phyloP scores from a whole-genome alignment of 92 coral and sea anemone genomes.

The Anthopleura xanthogrammica region DNA sequence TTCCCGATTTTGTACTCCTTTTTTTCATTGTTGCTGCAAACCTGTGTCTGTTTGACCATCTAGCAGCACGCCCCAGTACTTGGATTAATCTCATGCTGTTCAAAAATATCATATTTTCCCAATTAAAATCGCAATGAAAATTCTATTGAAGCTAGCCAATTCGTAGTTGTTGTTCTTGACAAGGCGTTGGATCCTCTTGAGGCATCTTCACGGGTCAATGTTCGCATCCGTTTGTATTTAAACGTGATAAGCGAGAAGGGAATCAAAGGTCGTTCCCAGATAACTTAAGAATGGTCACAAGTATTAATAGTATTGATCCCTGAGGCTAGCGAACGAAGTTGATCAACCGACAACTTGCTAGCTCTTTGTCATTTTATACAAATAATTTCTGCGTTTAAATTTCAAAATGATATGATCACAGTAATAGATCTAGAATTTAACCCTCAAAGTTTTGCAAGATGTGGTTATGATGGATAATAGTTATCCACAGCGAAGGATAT shows the following conservation, averaged over 20 bases:
- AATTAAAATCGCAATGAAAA: background rate
- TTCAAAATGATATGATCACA: background rate
- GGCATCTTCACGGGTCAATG: background rate
- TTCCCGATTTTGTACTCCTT: background rate
- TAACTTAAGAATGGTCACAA: background rate
- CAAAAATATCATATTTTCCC: background rate
- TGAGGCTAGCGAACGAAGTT: background rate
- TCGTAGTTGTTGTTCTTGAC: background rate
- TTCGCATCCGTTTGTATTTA: background rate
- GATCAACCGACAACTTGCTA: background rate
- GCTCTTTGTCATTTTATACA: background rate
- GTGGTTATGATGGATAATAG: background rate
- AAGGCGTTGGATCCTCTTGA: background rate
- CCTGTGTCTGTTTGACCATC: background rate
- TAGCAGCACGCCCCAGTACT: background rate
- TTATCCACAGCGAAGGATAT: background rate
- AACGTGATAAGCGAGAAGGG: background rate
- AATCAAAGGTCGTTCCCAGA: background rate
- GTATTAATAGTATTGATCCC: background rate
- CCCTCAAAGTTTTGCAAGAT: slow-evolving; percentile 5
- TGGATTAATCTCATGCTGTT: background rate
- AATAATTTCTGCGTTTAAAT: background rate
- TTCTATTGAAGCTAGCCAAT: background rate
- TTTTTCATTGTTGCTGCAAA: background rate
- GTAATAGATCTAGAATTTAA: background rate